Percentiles rank a stretch among this genome's conserved stretches.
These are phyloP conservation scores for Homarus americanus DNA, from an alignment of 1,140 invertebrate species.

Conservation along the genomic window DNA sequence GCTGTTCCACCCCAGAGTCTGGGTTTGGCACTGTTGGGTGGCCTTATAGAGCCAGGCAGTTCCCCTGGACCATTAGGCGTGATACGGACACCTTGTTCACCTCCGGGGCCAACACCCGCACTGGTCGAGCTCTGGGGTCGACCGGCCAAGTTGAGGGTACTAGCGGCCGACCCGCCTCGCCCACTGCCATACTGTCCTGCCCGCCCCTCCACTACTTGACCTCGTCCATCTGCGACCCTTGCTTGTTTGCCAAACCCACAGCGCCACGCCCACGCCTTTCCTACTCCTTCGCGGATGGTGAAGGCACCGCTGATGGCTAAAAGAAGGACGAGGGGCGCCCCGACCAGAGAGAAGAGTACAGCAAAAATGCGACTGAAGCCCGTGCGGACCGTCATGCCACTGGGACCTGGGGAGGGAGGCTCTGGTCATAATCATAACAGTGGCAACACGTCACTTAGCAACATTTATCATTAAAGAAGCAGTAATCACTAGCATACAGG, in stretches of 20 bases:
- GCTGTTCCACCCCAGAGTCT: neutral
- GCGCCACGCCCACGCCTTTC: slow-evolving; percentile 66
- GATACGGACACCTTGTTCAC: neutral
- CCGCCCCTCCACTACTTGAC: slow-evolving; percentile 30
- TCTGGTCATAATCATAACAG: too few relatives aligned
- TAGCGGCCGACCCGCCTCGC: neutral
- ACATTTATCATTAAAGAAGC: too few relatives aligned
- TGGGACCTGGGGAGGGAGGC: slow-evolving; percentile 46
- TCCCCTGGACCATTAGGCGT: slow-evolving; percentile 62
- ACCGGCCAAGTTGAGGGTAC: slow-evolving; percentile 34
- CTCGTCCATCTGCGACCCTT: slow-evolving; percentile 19
- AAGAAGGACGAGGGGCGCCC: slow-evolving; percentile 60
- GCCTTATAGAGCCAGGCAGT: slow-evolving; percentile 33
- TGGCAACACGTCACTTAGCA: too few relatives aligned
- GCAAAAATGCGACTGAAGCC: slow-evolving; percentile 65
- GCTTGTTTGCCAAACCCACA: slow-evolving; percentile 54
- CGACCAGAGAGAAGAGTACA: slow-evolving; percentile 66
- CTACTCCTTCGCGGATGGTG: slow-evolving; percentile 67
- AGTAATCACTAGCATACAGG: too few relatives aligned
- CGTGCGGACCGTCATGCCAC: slow-evolving; percentile 66
- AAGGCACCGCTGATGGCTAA: slow-evolving; percentile 67
- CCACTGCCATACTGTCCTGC: slow-evolving; percentile 52
- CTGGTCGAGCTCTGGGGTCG: slow-evolving; percentile 41
- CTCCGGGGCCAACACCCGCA: neutral
- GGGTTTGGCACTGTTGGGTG: slow-evolving; percentile 34